Evolutionary conservation across 2,888 invertebrate species (phyloP).

Genomic region (Steinernema hermaphroditum): DNA sequence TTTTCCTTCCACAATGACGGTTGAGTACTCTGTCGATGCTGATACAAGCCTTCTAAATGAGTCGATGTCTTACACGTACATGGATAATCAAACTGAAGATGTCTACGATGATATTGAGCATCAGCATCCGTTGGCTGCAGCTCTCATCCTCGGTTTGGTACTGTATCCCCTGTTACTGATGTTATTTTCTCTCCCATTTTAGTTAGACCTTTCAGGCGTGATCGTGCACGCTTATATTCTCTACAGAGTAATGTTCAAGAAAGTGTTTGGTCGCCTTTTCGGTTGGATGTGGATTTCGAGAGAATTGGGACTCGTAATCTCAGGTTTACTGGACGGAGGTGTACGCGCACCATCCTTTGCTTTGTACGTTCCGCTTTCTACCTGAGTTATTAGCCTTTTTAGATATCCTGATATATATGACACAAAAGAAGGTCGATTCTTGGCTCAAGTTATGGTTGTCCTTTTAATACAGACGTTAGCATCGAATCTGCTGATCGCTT

Average conservation of each 20-base stretch:
- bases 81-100: not conserved
- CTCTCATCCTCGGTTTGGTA: not conserved
- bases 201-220: not conserved
- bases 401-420: not conserved
- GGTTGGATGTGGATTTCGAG: constrained; percentile 2
- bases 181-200: not conserved
- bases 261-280: constrained; percentile 1
- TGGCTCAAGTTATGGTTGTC: not conserved
- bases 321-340: not conserved
- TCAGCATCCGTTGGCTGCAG: not conserved
- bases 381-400: not conserved
- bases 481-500: not conserved
- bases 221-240: not conserved
- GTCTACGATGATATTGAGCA: not conserved
- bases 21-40: no score
- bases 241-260: not conserved
- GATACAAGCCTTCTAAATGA: no score
- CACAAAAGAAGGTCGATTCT: not conserved
- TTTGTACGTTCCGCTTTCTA: not conserved
- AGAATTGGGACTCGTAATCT: not conserved
- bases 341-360: not conserved
- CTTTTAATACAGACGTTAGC: not conserved
- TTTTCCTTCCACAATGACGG: no score
- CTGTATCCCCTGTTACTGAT: not conserved
- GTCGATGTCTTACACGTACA: no score